Base-by-base conservation (phyloP, 2,113 vertebrate species). In the Formicarius rufipectus region DNA sequence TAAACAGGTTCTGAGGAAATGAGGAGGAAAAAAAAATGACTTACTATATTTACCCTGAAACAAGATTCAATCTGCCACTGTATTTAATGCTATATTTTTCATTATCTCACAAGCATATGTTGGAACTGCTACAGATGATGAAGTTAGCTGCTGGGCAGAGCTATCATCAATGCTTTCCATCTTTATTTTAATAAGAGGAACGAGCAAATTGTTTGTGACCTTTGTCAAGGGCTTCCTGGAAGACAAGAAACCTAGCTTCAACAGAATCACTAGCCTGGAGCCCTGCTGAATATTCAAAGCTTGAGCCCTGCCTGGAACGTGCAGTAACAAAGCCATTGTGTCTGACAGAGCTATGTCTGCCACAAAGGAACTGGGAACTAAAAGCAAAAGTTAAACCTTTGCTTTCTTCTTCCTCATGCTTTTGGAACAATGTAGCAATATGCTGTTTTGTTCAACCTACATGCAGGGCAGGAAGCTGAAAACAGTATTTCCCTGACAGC, bases 31-130 rank as follows among this genome's bases (percentile, higher is more conserved):
- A 98, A 97, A 98, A 97, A 98, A 98, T 96, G 96, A 98, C 98
- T 98, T 97, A 97, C 98, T 98, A 96, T 98, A 98, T 98, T 98
- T 99, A 98, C 98, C 97, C 98, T 98, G 98, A 98, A 98, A 99
- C 98, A 97, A 99, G 98, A 99, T 98, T 98, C 98, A 98, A 98
- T 99, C 98, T 98, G 98, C 98, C 97, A 98, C 98, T 98, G 98
- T 99, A 98, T 99, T 99, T 99, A 99, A 98, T 98, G 98, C 97
- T 98, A 96, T 98, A 98, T 98, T 98, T 99, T 99, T 99, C 99
- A 99, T 99, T 98, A 99, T 98, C 98, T 98, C 91, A 96, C 96
- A 97, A 99, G 98, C 99, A 99, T 99, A 99, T 99, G 99, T 98
- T 99, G 97, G 97, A 98, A 98, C 92, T 53, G 97, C 98, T 98